phyloP scores from a whole-genome alignment of 92 coral and sea anemone species.

The Parazoanthus swiftii region DNA sequence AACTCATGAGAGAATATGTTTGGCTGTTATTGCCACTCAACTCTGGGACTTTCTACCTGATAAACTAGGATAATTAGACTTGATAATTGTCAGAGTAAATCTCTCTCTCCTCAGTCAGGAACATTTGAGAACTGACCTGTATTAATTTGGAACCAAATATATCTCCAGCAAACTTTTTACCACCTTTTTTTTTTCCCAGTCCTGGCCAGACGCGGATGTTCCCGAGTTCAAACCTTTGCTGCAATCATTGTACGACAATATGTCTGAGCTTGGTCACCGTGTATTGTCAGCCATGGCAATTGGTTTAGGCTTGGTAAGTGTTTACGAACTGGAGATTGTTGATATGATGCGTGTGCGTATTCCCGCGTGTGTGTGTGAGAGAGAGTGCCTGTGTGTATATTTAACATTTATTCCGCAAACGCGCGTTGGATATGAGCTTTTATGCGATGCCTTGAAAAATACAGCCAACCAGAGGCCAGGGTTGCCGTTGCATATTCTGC shows the following conservation, averaged over 20 bases:
- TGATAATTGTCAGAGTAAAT: no score
- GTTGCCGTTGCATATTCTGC: no score
- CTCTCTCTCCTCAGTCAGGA: no score
- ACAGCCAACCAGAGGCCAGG: no score
- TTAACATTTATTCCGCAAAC: no score
- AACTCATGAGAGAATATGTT: no score
- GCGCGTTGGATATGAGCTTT: no score
- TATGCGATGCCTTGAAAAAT: no score
- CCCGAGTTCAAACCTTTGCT: constrained; percentile 69
- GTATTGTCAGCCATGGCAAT: constrained; percentile 75
- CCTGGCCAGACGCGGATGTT: constrained; percentile 75
- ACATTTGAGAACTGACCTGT: background rate
- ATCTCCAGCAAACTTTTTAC: background rate
- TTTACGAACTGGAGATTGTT: background rate
- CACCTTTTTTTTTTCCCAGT: constrained; percentile 32
- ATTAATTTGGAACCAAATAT: background rate
- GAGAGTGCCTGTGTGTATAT: no score
- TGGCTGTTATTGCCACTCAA: no score
- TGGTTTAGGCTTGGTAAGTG: constrained; percentile 68
- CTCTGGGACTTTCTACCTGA: no score
- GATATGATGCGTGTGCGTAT: background rate
- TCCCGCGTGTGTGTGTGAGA: background rate
- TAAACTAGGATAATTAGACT: no score
- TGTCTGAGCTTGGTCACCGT: constrained; percentile 57
- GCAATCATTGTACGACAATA: constrained; percentile 42